phyloP scores from a whole-genome alignment of 2,797 vertebrate species.

The Perodicticus potto region DNA sequence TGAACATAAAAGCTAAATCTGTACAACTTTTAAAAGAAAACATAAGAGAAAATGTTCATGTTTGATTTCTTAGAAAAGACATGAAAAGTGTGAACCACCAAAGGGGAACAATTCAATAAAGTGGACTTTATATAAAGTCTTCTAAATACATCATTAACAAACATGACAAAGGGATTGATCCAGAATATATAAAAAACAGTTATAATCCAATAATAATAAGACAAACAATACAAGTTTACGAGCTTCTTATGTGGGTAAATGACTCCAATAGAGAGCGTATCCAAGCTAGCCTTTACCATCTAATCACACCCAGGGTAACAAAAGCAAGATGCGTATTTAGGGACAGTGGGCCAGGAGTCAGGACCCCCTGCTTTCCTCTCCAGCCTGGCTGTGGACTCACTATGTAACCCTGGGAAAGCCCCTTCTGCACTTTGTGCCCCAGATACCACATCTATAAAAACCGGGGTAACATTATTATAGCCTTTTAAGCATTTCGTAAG shows the following conservation, averaged over 20 bases:
- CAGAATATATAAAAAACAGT: neutral
- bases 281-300: neutral
- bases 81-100: neutral
- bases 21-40: neutral
- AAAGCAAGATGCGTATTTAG: too few relatives aligned
- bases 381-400: neutral
- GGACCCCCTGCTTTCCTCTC: neutral
- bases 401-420: neutral
- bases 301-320: neutral
- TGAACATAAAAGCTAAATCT: neutral
- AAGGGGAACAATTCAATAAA: neutral
- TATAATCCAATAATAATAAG: neutral
- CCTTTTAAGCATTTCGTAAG: neutral
- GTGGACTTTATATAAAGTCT: neutral
- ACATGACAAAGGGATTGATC: neutral
- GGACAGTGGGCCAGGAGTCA: neutral
- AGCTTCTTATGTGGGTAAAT: neutral
- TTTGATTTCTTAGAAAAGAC: neutral
- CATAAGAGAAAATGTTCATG: neutral
- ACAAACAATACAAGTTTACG: neutral
- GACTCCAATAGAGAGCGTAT: neutral
- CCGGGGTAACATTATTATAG: neutral
- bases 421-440: neutral
- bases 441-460: neutral
- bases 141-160: slow-evolving; percentile 23